Base-by-base conservation (phyloP, 2,797 vertebrate genomes). In the Catostomus latipinnis region DNA sequence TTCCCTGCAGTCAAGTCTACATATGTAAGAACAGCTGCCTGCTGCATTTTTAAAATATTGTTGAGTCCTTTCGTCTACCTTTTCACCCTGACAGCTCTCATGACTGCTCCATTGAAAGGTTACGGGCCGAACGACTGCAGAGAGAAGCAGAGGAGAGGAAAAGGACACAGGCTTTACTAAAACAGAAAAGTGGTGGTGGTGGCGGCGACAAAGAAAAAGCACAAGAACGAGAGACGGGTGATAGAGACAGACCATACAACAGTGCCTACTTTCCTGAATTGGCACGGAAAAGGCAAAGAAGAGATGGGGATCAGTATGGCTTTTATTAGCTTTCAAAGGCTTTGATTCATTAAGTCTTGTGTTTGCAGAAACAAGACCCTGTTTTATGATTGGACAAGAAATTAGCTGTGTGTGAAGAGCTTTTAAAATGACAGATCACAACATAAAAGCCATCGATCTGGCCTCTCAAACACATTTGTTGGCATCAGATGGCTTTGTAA, bases 231-330 rank as follows among this genome's bases (percentile, higher is more conserved):
- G 90, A 90, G 66, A 0, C 76, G 0, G 92, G 92, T 0, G 96
- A 97, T 0, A 85, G 96, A 60, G 94, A 93, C 6, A 87, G 94
- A 43, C 92, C 92, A 0, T 97, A 96, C 92, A 96, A 97, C 91
- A 96, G 84, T 0, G 96, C 95, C 54, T 97, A 93, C 87, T 94
- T 96, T 80, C 96, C 96, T 0, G 93, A 96, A 84, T 90, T 96
- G 34, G 96, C 94, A 4, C 89, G 94, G 45, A 94, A 94, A 73
- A 91, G 93, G 46, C 92, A 93, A 57, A 86, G 88, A 49, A 90
- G 91, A 13, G 92, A 94, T 58, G 66, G 85, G 65, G 92, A 94
- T 2, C 92, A 67, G 10, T 68, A 81, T 68, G 63, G 49, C 58
- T 81, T 85, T 69, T 81, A 46, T 65, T 79, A 85, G 74, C 56